Evolutionary conservation across 2,888 invertebrate species (phyloP).

Genomic region (Cenopis cana): DNA sequence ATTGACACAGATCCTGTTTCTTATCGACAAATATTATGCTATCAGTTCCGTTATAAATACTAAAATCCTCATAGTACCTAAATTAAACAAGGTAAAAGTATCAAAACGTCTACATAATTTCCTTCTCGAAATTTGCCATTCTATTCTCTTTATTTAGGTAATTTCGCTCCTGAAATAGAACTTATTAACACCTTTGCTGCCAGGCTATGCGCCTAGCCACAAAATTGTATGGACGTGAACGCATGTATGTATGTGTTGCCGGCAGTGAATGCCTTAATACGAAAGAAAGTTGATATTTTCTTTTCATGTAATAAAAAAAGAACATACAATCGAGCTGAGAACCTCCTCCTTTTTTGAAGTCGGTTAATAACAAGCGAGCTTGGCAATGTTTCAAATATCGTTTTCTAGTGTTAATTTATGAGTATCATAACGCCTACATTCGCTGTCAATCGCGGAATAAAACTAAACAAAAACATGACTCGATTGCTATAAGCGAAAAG

Average conservation of each 20-base stretch:
- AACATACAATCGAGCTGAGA: too few relatives aligned
- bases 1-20: neutral
- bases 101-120: too few relatives aligned
- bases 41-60: neutral
- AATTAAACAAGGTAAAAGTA: neutral
- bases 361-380: neutral
- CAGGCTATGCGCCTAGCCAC: too few relatives aligned
- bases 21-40: neutral
- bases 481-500: neutral
- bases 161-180: too few relatives aligned
- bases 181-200: too few relatives aligned
- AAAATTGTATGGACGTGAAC: too few relatives aligned
- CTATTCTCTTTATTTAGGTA: too few relatives aligned
- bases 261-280: too few relatives aligned
- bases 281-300: neutral
- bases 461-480: neutral
- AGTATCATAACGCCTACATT: neutral
- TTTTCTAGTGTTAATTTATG: constrained; percentile 2
- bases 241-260: too few relatives aligned
- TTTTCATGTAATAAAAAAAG: neutral
- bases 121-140: too few relatives aligned
- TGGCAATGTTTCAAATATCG: constrained; percentile 1
- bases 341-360: too few relatives aligned
- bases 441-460: neutral
- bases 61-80: neutral